These are phyloP conservation scores for Lycia hirtaria DNA, from an alignment of 2,888 invertebrate species.

Conservation along the genomic window DNA sequence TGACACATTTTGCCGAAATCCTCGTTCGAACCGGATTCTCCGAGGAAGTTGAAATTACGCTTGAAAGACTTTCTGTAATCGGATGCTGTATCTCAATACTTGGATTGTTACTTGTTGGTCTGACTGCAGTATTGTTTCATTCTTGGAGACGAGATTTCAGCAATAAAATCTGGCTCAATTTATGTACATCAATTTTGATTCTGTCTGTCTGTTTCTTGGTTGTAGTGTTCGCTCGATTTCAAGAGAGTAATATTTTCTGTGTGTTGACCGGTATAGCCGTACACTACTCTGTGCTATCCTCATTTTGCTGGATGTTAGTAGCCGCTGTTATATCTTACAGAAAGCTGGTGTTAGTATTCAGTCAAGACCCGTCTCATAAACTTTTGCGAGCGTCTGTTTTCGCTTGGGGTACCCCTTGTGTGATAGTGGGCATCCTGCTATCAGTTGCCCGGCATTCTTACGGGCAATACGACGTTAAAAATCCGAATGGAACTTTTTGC, in stretches of 20 bases:
- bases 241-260: slow-evolving; percentile 74
- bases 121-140: slow-evolving; percentile 83
- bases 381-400: slow-evolving; percentile 86
- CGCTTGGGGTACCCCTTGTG: slow-evolving; percentile 87
- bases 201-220: slow-evolving; percentile 72
- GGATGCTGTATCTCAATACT: slow-evolving; percentile 81
- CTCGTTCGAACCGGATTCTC: slow-evolving; percentile 69
- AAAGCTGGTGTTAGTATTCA: slow-evolving; percentile 87
- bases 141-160: slow-evolving; percentile 87
- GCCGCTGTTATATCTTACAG: slow-evolving; percentile 89
- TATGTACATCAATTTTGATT: slow-evolving; percentile 80
- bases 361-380: slow-evolving; percentile 85
- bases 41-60: slow-evolving; percentile 62
- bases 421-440: slow-evolving; percentile 79
- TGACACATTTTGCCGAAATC: slow-evolving; percentile 86
- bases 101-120: slow-evolving; percentile 78
- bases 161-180: slow-evolving; percentile 85
- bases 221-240: slow-evolving; percentile 63
- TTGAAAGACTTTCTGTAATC: slow-evolving; percentile 78
- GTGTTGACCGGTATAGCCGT: slow-evolving; percentile 84
- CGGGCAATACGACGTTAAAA: slow-evolving; percentile 66
- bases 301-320: slow-evolving; percentile 90
- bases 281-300: slow-evolving; percentile 88
- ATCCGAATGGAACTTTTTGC: slow-evolving; percentile 76
- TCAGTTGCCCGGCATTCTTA: slow-evolving; percentile 76